phyloP scores from a whole-genome alignment of 2,113 vertebrate species.

The Hippocampus abdominalis region DNA sequence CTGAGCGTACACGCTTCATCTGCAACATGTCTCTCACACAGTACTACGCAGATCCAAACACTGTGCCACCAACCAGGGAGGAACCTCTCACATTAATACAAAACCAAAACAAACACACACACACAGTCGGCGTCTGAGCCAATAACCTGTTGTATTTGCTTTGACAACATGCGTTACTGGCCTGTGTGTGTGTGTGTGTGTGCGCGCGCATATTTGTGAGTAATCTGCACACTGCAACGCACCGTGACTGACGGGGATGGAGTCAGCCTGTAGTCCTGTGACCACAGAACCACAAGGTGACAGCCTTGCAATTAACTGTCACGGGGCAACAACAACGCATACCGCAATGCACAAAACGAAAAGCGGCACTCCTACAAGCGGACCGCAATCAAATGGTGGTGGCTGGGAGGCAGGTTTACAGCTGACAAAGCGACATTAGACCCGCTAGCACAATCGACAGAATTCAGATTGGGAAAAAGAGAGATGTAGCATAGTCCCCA shows the following conservation, averaged over 20 bases:
- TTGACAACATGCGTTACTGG: constrained; percentile 47
- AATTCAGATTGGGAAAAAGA: too few relatives aligned
- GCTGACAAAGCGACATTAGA: background rate
- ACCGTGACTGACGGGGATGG: constrained; percentile 47
- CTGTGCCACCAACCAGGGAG: constrained; percentile 24
- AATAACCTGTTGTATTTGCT: constrained; percentile 49
- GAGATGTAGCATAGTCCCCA: too few relatives aligned
- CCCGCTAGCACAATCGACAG: background rate
- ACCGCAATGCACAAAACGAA: constrained; percentile 13
- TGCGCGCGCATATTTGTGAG: constrained; percentile 17
- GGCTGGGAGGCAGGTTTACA: background rate
- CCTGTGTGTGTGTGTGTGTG: constrained; percentile 17
- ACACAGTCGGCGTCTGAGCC: constrained; percentile 12
- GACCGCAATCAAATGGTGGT: constrained; percentile 9
- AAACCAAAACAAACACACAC: constrained; percentile 8
- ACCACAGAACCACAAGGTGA: constrained; percentile 25
- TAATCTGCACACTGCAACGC: constrained; percentile 37
- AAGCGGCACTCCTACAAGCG: constrained; percentile 10
- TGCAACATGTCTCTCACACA: constrained; percentile 20
- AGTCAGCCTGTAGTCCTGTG: constrained; percentile 41
- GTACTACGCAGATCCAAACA: constrained; percentile 42
- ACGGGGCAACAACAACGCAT: constrained; percentile 20
- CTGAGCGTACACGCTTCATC: constrained; percentile 19
- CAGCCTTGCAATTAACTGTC: constrained; percentile 53
- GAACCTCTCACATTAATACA: background rate